Base-by-base conservation (phyloP, 2,888 invertebrate species). In the Sceliomorpha sp. region DNA sequence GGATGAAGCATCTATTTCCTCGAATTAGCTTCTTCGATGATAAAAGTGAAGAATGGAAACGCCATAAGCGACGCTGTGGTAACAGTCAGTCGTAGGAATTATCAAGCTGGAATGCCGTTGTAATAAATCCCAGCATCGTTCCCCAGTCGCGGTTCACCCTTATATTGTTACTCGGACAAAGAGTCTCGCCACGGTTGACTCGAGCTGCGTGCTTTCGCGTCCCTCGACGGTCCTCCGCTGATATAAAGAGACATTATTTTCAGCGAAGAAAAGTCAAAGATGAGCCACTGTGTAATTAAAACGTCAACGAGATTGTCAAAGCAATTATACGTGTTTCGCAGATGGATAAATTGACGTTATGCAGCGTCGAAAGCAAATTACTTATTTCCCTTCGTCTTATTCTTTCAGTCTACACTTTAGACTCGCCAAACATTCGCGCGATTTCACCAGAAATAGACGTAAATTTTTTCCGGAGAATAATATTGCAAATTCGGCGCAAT, bases 161-260 rank as follows among this genome's bases (percentile, higher is more conserved):
- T 84, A 84, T 83, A 85, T 85, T 85, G 85, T 85, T 83, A 77
- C 80, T 75, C 80, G 83, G 83, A 86, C 86, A 86, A 86, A 86
- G 85, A 84, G 83, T 82, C 80, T 76, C 75, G 74, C 76, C 75
- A 79, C 75, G 80, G 79, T 77, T 81, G 80, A 84, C 78, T 83
- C 76, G 76, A 76, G 78, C 77, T 80, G 76, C 78, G 80, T 67
- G 76, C 79, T 79, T 82, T 79, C 76, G 70, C 74, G 62, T 71
- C 70, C 62, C 45, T 56, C 66, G 70, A 44, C 71, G 44, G 32
- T 51, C 51, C 36, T 44, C 27, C 39, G 31, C n/a, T 15, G 44
- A 20, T 20, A 42, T 39, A 51, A 60, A 37, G 37, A 50, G 36
- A 17, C 32, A 44, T 37, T 44, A 37, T 39, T 31, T 26, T 34